Base-by-base conservation (phyloP, 2,797 vertebrate genomes). In the Carduelis carduelis region DNA sequence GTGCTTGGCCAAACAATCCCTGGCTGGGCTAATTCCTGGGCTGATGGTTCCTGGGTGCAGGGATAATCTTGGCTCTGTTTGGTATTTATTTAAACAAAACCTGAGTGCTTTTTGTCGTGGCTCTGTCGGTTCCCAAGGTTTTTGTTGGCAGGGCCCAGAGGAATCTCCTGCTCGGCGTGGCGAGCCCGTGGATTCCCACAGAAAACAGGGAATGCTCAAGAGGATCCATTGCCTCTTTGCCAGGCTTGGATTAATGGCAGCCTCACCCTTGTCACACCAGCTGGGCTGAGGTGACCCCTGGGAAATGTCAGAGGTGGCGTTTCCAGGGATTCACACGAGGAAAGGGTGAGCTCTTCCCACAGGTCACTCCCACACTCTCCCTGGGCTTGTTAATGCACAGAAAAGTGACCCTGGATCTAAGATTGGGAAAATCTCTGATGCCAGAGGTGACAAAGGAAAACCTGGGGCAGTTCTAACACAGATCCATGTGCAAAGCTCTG, bases 401-500 rank as follows among this genome's bases (percentile, higher is more conserved):
- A 47, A 68, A 49, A 44, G 1, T 47, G 27, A 44, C 14, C 39
- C 28, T 37, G 79, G 46, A 11, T 12, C 37, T 9, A 9, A 68
- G 77, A 35, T 23, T 21, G 8, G 43, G 70, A 19, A 76, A 84
- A 61, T 11, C 28, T 9, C 63, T 32, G 11, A 8, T 15, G 60
- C 24, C 80, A 37, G 57, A 47, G 35, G 30, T 17, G 69, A 11
- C 37, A 30, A 24, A 83, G 47, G n/a, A 43, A 81, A 77, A 19
- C 4, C 4, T 0, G 16, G 3, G n/a, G 32, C 56, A 12, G 44
- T 9, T 64, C 43, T 44, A 15, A 24, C 24, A 39, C 3, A 34
- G 35, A n/a, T 9, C 2, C 0, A 5, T 0, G 34, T n/a, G 64
- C 24, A n/a, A 50, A 88, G 12, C 39, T 65, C 12, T n/a, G 12